Evolutionary conservation across 2,888 invertebrate species (phyloP), one percentile per base, ranked within the genome.

Genomic region (Galerucella pusilla): DNA sequence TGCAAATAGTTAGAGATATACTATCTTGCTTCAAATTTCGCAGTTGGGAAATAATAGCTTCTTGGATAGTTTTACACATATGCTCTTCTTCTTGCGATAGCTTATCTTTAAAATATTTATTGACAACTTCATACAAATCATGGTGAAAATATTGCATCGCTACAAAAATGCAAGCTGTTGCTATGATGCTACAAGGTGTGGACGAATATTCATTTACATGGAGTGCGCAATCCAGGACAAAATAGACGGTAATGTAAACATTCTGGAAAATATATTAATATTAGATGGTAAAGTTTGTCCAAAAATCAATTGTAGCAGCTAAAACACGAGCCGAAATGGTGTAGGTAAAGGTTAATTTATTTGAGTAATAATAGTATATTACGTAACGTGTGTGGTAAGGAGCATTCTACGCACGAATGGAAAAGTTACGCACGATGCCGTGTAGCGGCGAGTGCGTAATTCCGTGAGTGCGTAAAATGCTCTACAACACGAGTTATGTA

Each of bases 171-270:
- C 70, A 65, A 28, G 67, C 74, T 25, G 67, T 54, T 9, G 61
- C 52, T 20, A 74, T 20, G 20, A 71, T 14, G 6, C 70, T 70
- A 3, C 52, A 6, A 3, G 35, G 67, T 7, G 46, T 10, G 16
- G 66, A 35, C 4, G 74, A 74, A 25, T 54, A 74, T 61, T 67
- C 67, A 16, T 70, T 49, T 25, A 74, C n/a, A 20, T 61, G 54
- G 16, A 60, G 20, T 2, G 57, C 28, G 16, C 52, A 67, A 25
- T 74, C 71, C 67, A 74, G 42, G 16, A 74, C 60, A 35, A 70
- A 74, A 35, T 61, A 74, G 2, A 71, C 60, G 3, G 66, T 52
- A 28, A 35, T 28, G 7, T 25, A n/a, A 20, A 57, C 64, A 11
- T 64, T 16, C 73, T 73, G 65, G 54, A 73, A 73, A 20, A 52